Base-by-base conservation (phyloP, 2,113 vertebrate species). In the Labrus mixtus region DNA sequence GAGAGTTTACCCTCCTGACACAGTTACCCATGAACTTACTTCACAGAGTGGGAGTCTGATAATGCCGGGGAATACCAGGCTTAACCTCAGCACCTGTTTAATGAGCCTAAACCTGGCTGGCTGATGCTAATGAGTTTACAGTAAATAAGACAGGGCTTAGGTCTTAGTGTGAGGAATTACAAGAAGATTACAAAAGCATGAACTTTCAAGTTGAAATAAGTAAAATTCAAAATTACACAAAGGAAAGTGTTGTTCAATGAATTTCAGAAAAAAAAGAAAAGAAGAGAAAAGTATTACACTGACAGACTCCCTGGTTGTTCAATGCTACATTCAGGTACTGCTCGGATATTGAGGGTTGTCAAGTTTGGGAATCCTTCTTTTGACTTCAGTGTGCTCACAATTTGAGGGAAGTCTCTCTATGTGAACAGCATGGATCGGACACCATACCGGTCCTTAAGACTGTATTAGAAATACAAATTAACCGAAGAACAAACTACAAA, bases 61-160 rank as follows among this genome's bases (percentile, higher is more conserved):
- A 20, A 20, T 17, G 16, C 45, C 41, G 75, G 69, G 56, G 74
- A 81, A 71, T 71, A 63, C 60, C 73, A 41, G 39, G 51, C 45
- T 39, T 1, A 13, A 55, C 15, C 15, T 36, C n/a, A 54, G 13
- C 59, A 62, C 25, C 54, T 48, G 59, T 16, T 25, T 23, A 16
- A 25, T 57, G n/a, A 50, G 46, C 25, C 43, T 39, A 78, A 73
- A 78, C 48, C 61, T 79, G 67, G 23, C 43, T 59, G 39, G 51
- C 25, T 58, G 57, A 63, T 70, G 23, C 9, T 10, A 22, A 41
- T 25, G 55, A 69, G 25, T 48, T 58, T 41, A 43, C 57, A 22
- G 60, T 37, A 10, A 39, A 2, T 20, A 15, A 67, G 33, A 48
- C 8, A 20, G 20, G 33, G 8, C 7, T 25, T 6, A 29, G 17